Evolutionary conservation across 2,797 vertebrate species (phyloP).

Genomic region (Poliocrania exsul): DNA sequence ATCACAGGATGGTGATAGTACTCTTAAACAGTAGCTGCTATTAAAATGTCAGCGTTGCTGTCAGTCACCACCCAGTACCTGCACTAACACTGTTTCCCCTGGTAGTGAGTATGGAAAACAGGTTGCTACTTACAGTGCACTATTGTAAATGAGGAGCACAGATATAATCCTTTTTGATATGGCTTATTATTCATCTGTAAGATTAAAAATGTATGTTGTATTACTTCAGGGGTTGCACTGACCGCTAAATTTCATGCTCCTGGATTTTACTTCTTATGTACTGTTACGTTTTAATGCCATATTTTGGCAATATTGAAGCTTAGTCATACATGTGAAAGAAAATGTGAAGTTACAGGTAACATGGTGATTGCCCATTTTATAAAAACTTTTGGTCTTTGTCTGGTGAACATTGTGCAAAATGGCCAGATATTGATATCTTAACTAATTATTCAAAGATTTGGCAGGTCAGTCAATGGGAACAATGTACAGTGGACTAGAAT

Average conservation of each 20-base stretch:
- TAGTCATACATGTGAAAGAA: neutral
- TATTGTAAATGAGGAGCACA: constrained; percentile 27
- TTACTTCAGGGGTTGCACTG: constrained; percentile 10
- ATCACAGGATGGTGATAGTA: constrained; percentile 13
- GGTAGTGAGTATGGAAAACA: neutral
- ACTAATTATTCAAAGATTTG: constrained; percentile 74
- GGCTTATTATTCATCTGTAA: constrained; percentile 32
- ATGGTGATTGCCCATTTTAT: constrained; percentile 1
- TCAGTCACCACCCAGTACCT: constrained; percentile 17
- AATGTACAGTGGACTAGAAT: constrained; percentile 61
- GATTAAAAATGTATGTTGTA: constrained; percentile 36
- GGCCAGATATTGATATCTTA: constrained; percentile 37
- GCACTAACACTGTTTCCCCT: neutral
- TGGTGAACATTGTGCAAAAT: constrained; percentile 31
- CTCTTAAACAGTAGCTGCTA: constrained; percentile 49
- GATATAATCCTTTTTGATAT: constrained; percentile 49
- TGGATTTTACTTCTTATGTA: constrained; percentile 4
- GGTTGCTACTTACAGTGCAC: neutral
- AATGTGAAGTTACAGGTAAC: neutral
- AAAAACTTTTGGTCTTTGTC: constrained; percentile 9
- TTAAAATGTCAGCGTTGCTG: constrained; percentile 58
- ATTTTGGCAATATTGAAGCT: constrained; percentile 13
- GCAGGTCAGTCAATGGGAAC: constrained; percentile 66
- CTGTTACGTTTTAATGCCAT: neutral
- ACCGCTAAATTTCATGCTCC: constrained; percentile 41